Base-by-base conservation (phyloP, 1,140 invertebrate species). In the Drosophila paulistorum region DNA sequence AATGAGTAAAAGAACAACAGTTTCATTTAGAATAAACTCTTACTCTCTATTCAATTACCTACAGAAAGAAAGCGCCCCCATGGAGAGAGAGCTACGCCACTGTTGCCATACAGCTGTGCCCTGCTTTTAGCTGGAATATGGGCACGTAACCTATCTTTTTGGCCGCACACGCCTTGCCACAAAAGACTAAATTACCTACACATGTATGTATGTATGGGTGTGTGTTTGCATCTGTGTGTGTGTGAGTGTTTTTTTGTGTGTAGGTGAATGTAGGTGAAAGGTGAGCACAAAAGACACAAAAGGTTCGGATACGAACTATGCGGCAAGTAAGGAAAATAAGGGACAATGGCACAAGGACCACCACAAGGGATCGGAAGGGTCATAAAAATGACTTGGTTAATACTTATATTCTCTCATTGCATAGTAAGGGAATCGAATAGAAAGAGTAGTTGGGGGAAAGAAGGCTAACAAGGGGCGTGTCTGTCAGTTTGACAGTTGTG, bases 401-500 rank as follows among this genome's bases (percentile, higher is more conserved):
- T 71, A 77, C 17, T 20, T 51, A 64, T 64, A 55, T 64, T 54
- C 37, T 65, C 45, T 51, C 45, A 48, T 55, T 65, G 76, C 68
- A 78, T 57, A 10, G 9, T 3, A 17, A 37, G 35, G 35, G 51
- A 42, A 64, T 30, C 42, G 17, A 51, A 51, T 51, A 9, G 39
- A 62, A 42, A 30, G 66, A 33, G 45, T 57, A 73, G 45, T 57
- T 55, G 41, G 72, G 64, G 68, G 23, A 17, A 68, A 59, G 66
- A 68, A 68, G 71, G 71, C 68, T 68, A 79, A 63, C 63, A 77
- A 74, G 70, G 66, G 83, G 83, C 79, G 83, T 77, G 79, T 54
- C 62, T 65, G 39, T 54, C 79, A 75, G 64, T 89, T 79, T 83
- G 84, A 89, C 83, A 87, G 85, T 90, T 89, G 74, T 89, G 85